Percentiles rank a stretch among this genome's conserved stretches.
Conservation (phyloP, 2,888 invertebrate genomes). For the Parnassius glacialis region DNA sequence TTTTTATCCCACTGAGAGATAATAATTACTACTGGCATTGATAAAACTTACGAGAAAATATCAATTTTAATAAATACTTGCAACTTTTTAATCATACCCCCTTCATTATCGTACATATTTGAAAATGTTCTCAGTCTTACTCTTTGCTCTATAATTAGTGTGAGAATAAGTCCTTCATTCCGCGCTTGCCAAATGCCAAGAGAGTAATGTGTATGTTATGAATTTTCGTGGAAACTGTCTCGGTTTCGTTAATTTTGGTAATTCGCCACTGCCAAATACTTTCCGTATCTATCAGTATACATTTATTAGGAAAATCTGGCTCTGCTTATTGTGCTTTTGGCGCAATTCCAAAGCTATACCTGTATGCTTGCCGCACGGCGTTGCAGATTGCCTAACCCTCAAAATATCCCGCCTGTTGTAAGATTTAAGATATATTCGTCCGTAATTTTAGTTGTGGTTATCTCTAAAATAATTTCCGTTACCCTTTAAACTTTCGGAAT, state of each 20-base stretch:
- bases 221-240: slow-evolving; percentile 22
- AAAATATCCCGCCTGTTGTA: slow-evolving; percentile 14
- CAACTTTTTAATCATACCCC: too few species aligned
- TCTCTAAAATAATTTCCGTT: background rate
- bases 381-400: slow-evolving; percentile 18
- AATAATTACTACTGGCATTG: too few species aligned
- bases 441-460: slow-evolving; percentile 3
- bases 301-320: slow-evolving; percentile 24
- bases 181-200: slow-evolving; percentile 15
- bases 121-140: background rate
- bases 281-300: slow-evolving; percentile 21
- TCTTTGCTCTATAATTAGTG: slow-evolving; percentile 18
- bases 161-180: slow-evolving; percentile 3
- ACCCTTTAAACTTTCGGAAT: too few species aligned
- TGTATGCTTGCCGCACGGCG: slow-evolving; percentile 7
- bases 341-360: slow-evolving; percentile 23
- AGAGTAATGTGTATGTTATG: slow-evolving; percentile 14
- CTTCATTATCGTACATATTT: too few species aligned
- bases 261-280: slow-evolving; percentile 20
- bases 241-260: slow-evolving; percentile 13
- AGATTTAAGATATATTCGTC: slow-evolving; percentile 1
- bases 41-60: too few species aligned
- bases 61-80: too few species aligned
- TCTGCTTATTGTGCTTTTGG: slow-evolving; percentile 16
- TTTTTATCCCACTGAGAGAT: too few species aligned